phyloP scores from a whole-genome alignment of 2,888 invertebrate genomes.

The Lingula anatina region DNA sequence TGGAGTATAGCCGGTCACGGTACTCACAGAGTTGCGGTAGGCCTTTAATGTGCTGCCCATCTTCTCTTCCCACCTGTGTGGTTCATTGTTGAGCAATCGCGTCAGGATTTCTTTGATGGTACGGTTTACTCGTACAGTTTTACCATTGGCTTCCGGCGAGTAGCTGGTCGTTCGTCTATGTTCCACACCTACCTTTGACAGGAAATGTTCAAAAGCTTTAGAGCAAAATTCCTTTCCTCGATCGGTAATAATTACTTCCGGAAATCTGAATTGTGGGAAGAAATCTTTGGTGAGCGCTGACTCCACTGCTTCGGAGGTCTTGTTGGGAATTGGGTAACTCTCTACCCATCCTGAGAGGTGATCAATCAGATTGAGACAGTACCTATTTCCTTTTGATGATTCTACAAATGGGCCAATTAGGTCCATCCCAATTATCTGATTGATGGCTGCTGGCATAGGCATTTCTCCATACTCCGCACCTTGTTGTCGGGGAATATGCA shows the following conservation, averaged over 20 bases:
- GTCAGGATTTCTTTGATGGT: not conserved
- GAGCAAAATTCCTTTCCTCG: too few species aligned
- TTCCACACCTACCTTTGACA: too few species aligned
- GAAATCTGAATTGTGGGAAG: too few species aligned
- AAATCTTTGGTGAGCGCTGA: too few species aligned
- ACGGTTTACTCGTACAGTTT: not conserved
- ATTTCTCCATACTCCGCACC: not conserved
- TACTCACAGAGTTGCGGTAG: conserved; percentile 1
- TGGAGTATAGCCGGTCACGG: conserved; percentile 2
- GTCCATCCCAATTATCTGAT: not conserved
- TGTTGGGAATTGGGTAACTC: conserved; percentile 1
- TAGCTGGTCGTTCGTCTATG: too few species aligned
- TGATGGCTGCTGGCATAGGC: not conserved
- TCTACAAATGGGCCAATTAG: conserved; percentile 3
- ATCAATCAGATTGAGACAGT: not conserved
- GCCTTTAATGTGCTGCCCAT: not conserved
- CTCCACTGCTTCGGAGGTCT: conserved; percentile 1
- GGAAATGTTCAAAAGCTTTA: too few species aligned
- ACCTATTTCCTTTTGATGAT: too few species aligned
- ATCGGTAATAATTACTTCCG: too few species aligned
- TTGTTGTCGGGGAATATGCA: too few species aligned
- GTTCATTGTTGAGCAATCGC: not conserved
- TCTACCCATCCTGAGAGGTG: conserved; percentile 6
- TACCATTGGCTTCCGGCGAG: conserved; percentile 5
- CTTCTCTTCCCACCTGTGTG: conserved; percentile 2